Evolutionary conservation across 2,888 invertebrate genomes (phyloP).

Genomic region (Bibio marci): DNA sequence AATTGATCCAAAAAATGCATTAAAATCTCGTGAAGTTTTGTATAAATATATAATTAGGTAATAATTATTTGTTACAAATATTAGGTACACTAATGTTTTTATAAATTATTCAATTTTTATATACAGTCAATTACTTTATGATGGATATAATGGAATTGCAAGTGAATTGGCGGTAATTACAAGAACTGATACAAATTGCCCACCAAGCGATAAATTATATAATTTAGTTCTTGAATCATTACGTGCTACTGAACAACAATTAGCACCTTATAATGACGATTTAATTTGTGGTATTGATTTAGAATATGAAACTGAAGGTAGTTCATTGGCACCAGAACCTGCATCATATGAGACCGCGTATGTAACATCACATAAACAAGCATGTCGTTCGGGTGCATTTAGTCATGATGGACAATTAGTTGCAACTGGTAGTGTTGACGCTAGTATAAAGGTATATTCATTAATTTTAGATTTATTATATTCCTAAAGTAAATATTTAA

Average conservation of each 20-base stretch:
- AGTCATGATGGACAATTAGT: conserved; percentile 88
- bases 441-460: conserved; percentile 72
- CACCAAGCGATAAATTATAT: conserved; percentile 84
- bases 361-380: conserved; percentile 94
- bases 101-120: not conserved
- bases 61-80: conserved; percentile 9
- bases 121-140: conserved; percentile 87
- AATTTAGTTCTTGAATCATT: conserved; percentile 75
- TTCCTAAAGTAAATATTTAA: too few species aligned
- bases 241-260: conserved; percentile 61
- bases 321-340: conserved; percentile 85
- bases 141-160: conserved; percentile 89
- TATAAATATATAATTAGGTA: conserved; percentile 89
- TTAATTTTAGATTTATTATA: conserved; percentile 1
- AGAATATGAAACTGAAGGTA: conserved; percentile 92
- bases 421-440: conserved; percentile 96
- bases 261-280: conserved; percentile 24
- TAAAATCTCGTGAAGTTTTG: conserved; percentile 74
- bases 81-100: too few species aligned
- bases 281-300: conserved; percentile 38
- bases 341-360: conserved; percentile 97
- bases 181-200: conserved; percentile 84
- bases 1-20: conserved; percentile 54
- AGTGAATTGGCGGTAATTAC: conserved; percentile 66
- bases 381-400: conserved; percentile 91